Conservation (phyloP, 2,888 invertebrate genomes). For the Scaptomyza tumidula region DNA sequence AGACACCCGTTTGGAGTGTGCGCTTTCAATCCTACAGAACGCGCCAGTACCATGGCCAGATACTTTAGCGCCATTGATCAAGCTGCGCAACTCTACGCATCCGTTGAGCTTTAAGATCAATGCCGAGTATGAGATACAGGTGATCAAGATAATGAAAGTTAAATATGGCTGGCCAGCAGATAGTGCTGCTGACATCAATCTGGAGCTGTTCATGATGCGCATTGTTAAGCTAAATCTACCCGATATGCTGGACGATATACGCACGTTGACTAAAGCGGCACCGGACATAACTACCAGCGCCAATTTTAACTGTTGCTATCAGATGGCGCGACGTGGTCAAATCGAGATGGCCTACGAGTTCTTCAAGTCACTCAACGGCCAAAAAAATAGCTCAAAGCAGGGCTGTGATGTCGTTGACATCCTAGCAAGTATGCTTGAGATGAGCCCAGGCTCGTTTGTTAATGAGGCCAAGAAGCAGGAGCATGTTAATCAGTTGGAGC, state of each 20-base stretch:
- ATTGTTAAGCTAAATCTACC: slow-evolving; percentile 82
- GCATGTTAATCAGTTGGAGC: slow-evolving; percentile 76
- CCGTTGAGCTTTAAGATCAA: slow-evolving; percentile 82
- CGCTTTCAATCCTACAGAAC: slow-evolving; percentile 81
- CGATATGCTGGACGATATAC: slow-evolving; percentile 83
- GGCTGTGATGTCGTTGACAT: slow-evolving; percentile 72
- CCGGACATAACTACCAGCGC: slow-evolving; percentile 80
- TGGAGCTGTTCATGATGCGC: slow-evolving; percentile 82
- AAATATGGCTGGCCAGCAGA: slow-evolving; percentile 84
- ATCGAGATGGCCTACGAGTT: slow-evolving; percentile 80
- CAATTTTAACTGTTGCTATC: slow-evolving; percentile 83
- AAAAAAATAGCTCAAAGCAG: slow-evolving; percentile 64
- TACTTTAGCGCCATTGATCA: slow-evolving; percentile 75
- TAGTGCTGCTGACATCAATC: slow-evolving; percentile 73
- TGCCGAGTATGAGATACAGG: slow-evolving; percentile 83
- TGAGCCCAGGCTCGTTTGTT: slow-evolving; percentile 36
- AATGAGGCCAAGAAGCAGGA: slow-evolving; percentile 55
- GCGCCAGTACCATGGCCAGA: slow-evolving; percentile 84
- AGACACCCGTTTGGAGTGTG: slow-evolving; percentile 82
- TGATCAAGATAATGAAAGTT: slow-evolving; percentile 83
- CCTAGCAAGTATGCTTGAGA: slow-evolving; percentile 70
- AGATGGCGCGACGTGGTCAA: slow-evolving; percentile 81
- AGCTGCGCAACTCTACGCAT: slow-evolving; percentile 83
- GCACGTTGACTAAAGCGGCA: slow-evolving; percentile 78
- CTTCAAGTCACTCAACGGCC: slow-evolving; percentile 69